Conservation (phyloP, 2,113 vertebrate genomes). For the Phocoena phocoena region DNA sequence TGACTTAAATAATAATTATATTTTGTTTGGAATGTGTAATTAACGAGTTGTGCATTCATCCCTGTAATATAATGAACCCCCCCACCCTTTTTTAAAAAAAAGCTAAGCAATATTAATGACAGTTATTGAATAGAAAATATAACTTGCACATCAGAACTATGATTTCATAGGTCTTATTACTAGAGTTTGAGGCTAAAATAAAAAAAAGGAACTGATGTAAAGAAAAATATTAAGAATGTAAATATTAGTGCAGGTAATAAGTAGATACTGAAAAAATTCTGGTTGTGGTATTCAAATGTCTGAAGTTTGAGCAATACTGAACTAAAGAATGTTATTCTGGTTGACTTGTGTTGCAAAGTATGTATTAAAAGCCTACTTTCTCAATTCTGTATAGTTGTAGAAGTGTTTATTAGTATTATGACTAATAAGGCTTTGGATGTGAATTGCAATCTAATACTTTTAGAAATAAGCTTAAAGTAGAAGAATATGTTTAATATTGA, state of each 20-base stretch:
- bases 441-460: background rate
- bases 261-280: background rate
- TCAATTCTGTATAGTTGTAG: background rate
- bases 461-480: background rate
- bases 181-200: background rate
- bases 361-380: constrained; percentile 13
- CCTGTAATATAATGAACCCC: background rate
- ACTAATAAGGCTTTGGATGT: background rate
- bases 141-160: background rate
- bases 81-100: background rate
- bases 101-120: background rate
- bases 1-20: constrained; percentile 15
- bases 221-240: background rate
- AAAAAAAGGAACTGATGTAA: background rate
- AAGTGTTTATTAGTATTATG: background rate
- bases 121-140: constrained; percentile 30
- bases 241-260: background rate
- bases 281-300: background rate
- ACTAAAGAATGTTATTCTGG: background rate
- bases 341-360: background rate
- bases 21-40: constrained; percentile 50
- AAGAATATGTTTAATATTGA: background rate
- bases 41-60: background rate
- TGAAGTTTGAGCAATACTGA: background rate
- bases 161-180: constrained; percentile 9